These are phyloP conservation scores for Steinernema feltiae DNA, from an alignment of 1,140 invertebrate species.

Conservation along the genomic window DNA sequence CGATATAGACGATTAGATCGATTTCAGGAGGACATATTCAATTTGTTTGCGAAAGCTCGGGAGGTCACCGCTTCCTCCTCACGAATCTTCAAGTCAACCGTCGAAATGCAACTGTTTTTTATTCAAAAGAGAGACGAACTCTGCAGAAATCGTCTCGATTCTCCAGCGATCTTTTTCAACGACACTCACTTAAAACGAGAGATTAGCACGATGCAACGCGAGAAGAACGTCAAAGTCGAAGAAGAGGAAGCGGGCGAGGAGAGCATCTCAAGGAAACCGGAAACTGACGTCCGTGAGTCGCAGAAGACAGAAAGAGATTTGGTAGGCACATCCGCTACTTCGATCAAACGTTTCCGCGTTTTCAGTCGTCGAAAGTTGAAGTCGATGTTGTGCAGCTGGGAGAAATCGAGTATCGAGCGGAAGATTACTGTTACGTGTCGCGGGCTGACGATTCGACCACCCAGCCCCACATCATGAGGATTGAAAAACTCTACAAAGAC, in stretches of 20 bases:
- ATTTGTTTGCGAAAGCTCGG: conserved; percentile 81
- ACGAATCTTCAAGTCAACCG: conserved; percentile 85
- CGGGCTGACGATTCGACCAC: conserved; percentile 60
- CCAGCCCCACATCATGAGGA: conserved; percentile 77
- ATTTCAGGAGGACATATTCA: conserved; percentile 94
- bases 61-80: conserved; percentile 70
- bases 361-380: conserved; percentile 29
- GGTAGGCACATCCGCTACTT: neutral
- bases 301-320: conserved; percentile 58
- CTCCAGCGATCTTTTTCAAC: conserved; percentile 77
- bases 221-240: conserved; percentile 30
- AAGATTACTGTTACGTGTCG: conserved; percentile 84
- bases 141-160: conserved; percentile 67
- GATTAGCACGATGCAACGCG: conserved; percentile 24
- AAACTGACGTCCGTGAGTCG: conserved; percentile 62
- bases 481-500: conserved; percentile 71
- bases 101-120: conserved; percentile 86
- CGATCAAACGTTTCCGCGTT: neutral
- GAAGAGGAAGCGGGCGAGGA: neutral
- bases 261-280: conserved; percentile 58
- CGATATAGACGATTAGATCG: conserved; percentile 83
- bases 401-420: conserved; percentile 71
- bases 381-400: conserved; percentile 65
- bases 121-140: conserved; percentile 67
- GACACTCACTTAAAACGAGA: conserved; percentile 57